Evolutionary conservation across 1,140 invertebrate species (phyloP), one percentile per base, ranked within the genome.

Genomic region (Proales similis): DNA sequence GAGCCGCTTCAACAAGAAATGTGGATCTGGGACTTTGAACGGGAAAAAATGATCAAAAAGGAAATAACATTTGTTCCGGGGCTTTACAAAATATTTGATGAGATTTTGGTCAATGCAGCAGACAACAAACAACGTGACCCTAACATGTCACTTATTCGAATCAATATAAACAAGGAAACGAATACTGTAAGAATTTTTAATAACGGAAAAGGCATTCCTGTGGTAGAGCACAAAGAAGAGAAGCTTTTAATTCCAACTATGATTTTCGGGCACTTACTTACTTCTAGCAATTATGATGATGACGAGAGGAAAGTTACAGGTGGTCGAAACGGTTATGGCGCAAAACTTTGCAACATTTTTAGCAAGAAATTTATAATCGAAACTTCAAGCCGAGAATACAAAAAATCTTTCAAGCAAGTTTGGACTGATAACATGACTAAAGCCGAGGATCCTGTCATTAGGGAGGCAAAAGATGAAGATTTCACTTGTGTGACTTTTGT

Each of bases 41-140:
- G 85, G 62, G 78, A 76, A 66, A 69, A 69, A 20, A 92, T 99
- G 84, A 78, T 90, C 0, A 84, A 90, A 69, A 82, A 79, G 69
- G 85, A 95, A 69, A 86, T 98, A 24, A 86, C 84, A 24, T 99
- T 84, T 81, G 94, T 98, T 38, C 95, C 95, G 67, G 90, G 91
- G 63, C 80, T 99, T 4, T 99, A 97, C 76, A 99, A 99, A 79
- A 99, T 99, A 68, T 99, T 93, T 81, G 95, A 99, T 78, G 95
- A 99, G 85, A 98, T 99, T 67, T 67, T 81, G 22, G 95, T 99
- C 0, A 99, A 99, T 81, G 95, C 95, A 46, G 92, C 95, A 49
- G 95, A 99, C 74, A 98, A 99, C 72, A 99, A 99, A 74, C 91
- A 96, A 71, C 80, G 93, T 65, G 94, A 98, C 78, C 77, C 83